phyloP scores from a whole-genome alignment of 2,113 vertebrate species.

The Hydrochoerus hydrochaeris region DNA sequence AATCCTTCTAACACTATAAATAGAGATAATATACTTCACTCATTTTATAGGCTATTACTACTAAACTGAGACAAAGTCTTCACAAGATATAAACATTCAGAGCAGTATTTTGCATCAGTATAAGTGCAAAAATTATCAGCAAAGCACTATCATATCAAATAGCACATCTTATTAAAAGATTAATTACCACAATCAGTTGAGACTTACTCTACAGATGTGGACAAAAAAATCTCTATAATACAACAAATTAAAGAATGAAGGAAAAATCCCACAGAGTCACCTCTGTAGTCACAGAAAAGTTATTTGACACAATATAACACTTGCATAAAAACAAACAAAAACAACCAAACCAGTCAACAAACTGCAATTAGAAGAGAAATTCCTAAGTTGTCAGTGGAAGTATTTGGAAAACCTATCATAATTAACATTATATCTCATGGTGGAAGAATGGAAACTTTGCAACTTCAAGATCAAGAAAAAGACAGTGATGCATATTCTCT shows the following conservation, averaged over 20 bases:
- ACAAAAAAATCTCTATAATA: not conserved
- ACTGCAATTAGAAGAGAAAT: not conserved
- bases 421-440: not conserved
- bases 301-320: not conserved
- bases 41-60: not conserved
- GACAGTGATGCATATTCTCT: not conserved
- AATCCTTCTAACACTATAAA: not conserved
- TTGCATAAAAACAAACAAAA: not conserved
- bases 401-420: not conserved
- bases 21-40: not conserved
- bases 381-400: not conserved
- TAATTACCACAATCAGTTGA: not conserved
- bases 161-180: not conserved
- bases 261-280: not conserved
- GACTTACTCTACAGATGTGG: not conserved
- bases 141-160: not conserved
- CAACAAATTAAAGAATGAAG: not conserved
- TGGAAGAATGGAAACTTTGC: not conserved
- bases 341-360: not conserved
- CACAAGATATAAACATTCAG: not conserved
- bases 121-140: not conserved
- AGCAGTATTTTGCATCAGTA: not conserved
- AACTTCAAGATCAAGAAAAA: not conserved
- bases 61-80: not conserved
- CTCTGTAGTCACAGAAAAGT: not conserved